phyloP scores from a whole-genome alignment of 2,797 vertebrate genomes.

The Avahi laniger region DNA sequence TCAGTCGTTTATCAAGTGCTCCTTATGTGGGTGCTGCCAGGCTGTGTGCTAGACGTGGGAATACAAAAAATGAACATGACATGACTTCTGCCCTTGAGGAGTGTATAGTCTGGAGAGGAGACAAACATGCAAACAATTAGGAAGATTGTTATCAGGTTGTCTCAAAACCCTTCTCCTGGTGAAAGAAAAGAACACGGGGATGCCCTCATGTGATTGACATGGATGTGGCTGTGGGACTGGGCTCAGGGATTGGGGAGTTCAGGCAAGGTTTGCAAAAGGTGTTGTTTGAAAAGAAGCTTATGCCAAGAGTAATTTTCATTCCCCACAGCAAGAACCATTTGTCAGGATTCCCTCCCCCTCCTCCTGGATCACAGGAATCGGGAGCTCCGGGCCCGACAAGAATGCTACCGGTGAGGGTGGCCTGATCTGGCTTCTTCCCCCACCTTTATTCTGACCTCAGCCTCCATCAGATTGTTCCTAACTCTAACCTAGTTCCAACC shows the following conservation, averaged over 20 bases:
- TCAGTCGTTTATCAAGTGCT: not conserved
- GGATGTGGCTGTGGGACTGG: not conserved
- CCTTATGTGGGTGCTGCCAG: not conserved
- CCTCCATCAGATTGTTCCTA: not conserved
- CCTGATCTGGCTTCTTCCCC: not conserved
- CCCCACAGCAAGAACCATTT: constrained; percentile 83
- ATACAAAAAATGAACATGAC: not conserved
- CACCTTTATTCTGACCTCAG: not conserved
- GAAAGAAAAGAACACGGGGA: not conserved
- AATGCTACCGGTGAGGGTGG: constrained; percentile 82
- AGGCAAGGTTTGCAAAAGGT: not conserved
- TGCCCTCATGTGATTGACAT: rapidly evolving
- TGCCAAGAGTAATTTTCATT: constrained; percentile 8
- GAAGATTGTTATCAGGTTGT: not conserved
- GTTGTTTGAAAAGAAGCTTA: not conserved
- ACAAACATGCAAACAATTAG: not conserved
- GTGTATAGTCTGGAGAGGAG: not conserved
- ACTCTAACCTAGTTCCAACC: not conserved
- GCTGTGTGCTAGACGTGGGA: not conserved
- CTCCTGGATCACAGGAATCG: constrained; percentile 83
- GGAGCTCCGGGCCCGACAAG: constrained; percentile 82
- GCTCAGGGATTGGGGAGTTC: not conserved
- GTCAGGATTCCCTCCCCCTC: constrained; percentile 82
- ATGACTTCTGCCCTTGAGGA: not conserved
- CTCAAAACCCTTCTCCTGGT: not conserved